phyloP scores from a whole-genome alignment of 2,113 vertebrate genomes.

The Grantiella picta region DNA sequence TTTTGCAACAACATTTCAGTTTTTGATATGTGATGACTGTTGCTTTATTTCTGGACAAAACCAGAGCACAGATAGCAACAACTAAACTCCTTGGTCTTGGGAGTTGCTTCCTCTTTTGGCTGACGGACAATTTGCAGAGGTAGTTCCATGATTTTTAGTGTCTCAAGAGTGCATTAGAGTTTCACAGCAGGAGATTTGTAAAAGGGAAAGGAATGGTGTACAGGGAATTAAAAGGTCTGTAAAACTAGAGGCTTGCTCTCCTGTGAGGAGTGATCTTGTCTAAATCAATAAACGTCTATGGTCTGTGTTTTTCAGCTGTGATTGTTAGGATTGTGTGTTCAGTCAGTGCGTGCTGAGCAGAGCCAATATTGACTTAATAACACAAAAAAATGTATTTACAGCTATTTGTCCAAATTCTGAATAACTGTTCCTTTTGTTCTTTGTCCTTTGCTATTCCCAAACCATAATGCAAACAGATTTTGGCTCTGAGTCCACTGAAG shows the following conservation, averaged over 20 bases:
- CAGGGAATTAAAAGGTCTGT: conserved; percentile 63
- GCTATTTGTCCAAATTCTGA: conserved; percentile 26
- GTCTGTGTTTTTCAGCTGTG: conserved; percentile 37
- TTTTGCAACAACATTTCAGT: neutral
- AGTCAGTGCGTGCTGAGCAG: neutral
- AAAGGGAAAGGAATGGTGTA: conserved; percentile 51
- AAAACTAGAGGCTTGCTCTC: conserved; percentile 46
- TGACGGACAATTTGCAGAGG: neutral
- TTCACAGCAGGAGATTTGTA: conserved; percentile 68
- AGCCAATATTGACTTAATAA: conserved; percentile 6
- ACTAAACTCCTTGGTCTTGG: neutral
- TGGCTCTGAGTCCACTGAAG: neutral
- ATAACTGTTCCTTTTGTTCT: conserved; percentile 19
- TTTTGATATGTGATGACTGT: neutral
- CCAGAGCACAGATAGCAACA: neutral
- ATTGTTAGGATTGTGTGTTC: conserved; percentile 7
- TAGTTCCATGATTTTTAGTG: conserved; percentile 11
- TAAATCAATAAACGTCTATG: conserved; percentile 42
- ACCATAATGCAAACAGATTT: conserved; percentile 14
- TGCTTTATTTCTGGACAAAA: neutral
- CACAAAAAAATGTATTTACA: conserved; percentile 27
- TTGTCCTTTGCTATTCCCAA: neutral
- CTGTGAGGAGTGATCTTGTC: conserved; percentile 61
- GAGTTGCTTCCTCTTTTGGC: conserved; percentile 18
- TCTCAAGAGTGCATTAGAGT: conserved; percentile 55